These are phyloP conservation scores for Bombyx huttoni DNA, from an alignment of 2,888 invertebrate genomes.

Conservation along the genomic window DNA sequence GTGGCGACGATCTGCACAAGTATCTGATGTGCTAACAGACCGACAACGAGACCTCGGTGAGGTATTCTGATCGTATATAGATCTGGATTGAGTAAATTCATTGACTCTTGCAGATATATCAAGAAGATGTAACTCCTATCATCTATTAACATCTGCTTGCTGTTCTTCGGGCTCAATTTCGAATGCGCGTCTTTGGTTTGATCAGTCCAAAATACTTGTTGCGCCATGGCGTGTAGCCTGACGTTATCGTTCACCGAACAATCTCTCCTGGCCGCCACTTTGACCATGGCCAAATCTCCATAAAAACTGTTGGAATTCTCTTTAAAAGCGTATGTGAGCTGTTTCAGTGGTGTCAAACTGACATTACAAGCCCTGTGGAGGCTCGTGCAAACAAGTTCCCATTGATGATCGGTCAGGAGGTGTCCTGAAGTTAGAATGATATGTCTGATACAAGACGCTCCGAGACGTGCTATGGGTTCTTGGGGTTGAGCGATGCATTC, in stretches of 20 bases:
- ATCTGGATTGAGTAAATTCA: slow-evolving; percentile 80
- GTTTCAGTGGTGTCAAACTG: slow-evolving; percentile 89
- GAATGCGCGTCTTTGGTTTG: slow-evolving; percentile 43
- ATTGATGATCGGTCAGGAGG: slow-evolving; percentile 85
- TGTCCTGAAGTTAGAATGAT: slow-evolving; percentile 87
- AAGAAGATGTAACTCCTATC: slow-evolving; percentile 92
- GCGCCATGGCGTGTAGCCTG: slow-evolving; percentile 88
- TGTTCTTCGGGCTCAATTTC: slow-evolving; percentile 46
- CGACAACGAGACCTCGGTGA: slow-evolving; percentile 88
- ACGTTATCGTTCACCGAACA: slow-evolving; percentile 88
- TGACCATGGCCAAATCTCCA: slow-evolving; percentile 92
- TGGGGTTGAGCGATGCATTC: slow-evolving; percentile 93
- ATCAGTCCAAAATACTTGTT: slow-evolving; percentile 86
- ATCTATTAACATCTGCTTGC: slow-evolving; percentile 74
- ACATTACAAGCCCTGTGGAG: slow-evolving; percentile 87
- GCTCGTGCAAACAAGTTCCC: slow-evolving; percentile 88
- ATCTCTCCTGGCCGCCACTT: slow-evolving; percentile 92
- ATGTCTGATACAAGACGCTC: slow-evolving; percentile 92
- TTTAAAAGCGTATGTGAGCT: slow-evolving; percentile 91
- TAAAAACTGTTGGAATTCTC: slow-evolving; percentile 95
- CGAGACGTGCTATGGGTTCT: slow-evolving; percentile 91
- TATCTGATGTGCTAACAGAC: slow-evolving; percentile 93
- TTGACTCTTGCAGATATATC: slow-evolving; percentile 83
- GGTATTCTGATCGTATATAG: slow-evolving; percentile 88
- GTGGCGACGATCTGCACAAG: slow-evolving; percentile 91